phyloP scores from a whole-genome alignment of 2,797 vertebrate genomes.

The Spinibarbus caldwelli region DNA sequence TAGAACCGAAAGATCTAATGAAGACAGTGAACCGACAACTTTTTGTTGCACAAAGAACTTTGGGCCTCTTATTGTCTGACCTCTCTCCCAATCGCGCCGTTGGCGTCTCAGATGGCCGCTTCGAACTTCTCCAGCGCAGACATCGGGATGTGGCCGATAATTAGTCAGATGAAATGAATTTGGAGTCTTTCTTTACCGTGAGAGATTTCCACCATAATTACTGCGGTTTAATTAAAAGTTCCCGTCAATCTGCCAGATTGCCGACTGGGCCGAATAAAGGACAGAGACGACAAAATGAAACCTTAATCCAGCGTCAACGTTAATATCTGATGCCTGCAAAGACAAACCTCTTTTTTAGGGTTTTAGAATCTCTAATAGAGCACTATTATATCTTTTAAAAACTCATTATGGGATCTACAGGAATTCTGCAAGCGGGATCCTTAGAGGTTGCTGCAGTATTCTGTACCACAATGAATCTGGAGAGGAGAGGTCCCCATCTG shows the following conservation, averaged over 20 bases:
- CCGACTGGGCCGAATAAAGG: conserved; percentile 71
- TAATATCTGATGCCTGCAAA: conserved; percentile 66
- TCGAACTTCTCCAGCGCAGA: conserved; percentile 40
- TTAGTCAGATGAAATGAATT: conserved; percentile 79
- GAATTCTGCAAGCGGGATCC: conserved; percentile 38
- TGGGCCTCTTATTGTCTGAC: conserved; percentile 65
- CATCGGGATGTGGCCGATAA: conserved; percentile 72
- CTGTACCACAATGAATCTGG: conserved; percentile 50
- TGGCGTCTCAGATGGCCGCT: conserved; percentile 62
- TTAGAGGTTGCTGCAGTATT: conserved; percentile 28
- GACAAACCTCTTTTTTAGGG: conserved; percentile 69
- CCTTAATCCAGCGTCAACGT: conserved; percentile 75
- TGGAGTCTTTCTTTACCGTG: conserved; percentile 74
- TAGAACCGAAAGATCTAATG: conserved; percentile 48
- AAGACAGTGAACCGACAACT: conserved; percentile 34
- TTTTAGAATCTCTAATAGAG: conserved; percentile 73
- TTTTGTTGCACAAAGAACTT: conserved; percentile 57
- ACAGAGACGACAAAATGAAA: conserved; percentile 74
- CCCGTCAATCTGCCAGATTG: conserved; percentile 79
- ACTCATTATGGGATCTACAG: conserved; percentile 76
- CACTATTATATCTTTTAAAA: conserved; percentile 80
- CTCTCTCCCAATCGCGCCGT: conserved; percentile 74
- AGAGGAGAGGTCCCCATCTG: conserved; percentile 67
- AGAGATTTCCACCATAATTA: conserved; percentile 78
- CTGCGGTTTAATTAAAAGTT: conserved; percentile 82